Conservation (phyloP, 2,113 vertebrate species). For the Nyctereutes procyonoides region DNA sequence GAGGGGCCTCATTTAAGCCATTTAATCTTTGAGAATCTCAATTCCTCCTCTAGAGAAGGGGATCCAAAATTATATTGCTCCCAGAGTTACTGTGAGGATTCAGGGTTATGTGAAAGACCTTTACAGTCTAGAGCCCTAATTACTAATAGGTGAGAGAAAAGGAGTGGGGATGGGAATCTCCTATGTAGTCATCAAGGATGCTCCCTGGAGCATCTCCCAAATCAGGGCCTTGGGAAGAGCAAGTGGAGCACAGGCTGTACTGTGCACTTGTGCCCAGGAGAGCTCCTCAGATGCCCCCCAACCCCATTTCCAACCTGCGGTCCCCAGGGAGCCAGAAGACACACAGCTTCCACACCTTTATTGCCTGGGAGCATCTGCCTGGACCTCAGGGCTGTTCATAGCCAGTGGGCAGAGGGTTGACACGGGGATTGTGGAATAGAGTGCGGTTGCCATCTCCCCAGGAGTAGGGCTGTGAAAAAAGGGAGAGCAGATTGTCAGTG, state of each 20-base stretch:
- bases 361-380: not conserved
- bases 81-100: not conserved
- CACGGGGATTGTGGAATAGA: conserved; percentile 92
- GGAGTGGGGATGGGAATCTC: not conserved
- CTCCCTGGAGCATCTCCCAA: no score
- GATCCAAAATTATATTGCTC: not conserved
- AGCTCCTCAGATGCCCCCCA: rapidly evolving
- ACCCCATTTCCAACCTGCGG: rapidly evolving
- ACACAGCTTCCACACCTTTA: conserved; percentile 58
- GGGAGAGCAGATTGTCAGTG: not conserved
- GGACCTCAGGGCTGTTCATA: conserved; percentile 84
- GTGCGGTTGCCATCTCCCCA: conserved; percentile 95
- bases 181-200: not conserved
- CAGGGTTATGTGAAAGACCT: not conserved
- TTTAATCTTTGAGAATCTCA: not conserved
- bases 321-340: not conserved
- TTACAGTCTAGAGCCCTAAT: not conserved
- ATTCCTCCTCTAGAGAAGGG: not conserved
- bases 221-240: not conserved
- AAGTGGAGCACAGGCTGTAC: no score
- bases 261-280: not conserved
- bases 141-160: not conserved
- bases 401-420: conserved; percentile 91
- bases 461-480: conserved; percentile 87
- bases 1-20: not conserved